Evolutionary conservation across 2,888 invertebrate genomes (phyloP).

Genomic region (Hydropsyche betteni): DNA sequence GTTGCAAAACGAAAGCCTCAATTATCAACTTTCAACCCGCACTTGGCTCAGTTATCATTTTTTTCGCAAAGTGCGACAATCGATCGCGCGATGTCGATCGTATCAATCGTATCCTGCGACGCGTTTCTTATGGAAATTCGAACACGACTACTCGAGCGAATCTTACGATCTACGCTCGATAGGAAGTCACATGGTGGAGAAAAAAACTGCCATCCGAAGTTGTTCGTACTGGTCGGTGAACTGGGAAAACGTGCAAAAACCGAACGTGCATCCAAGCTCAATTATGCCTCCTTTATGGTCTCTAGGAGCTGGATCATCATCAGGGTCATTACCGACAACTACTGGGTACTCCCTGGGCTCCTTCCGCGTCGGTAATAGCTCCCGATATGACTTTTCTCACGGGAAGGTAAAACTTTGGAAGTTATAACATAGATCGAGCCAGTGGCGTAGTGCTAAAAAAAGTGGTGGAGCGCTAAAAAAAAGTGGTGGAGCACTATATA

Average conservation of each 20-base stretch:
- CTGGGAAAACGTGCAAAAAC: constrained; percentile 10
- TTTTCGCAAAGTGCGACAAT: too few relatives aligned
- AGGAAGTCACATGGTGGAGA: neutral
- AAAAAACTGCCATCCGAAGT: neutral
- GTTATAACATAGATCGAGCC: too few relatives aligned
- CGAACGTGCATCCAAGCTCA: constrained; percentile 15
- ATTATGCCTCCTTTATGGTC: constrained; percentile 27
- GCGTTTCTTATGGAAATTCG: too few relatives aligned
- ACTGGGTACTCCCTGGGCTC: constrained; percentile 12
- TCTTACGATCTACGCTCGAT: constrained; percentile 19
- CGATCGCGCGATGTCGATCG: too few relatives aligned
- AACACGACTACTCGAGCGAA: neutral
- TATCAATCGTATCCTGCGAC: too few relatives aligned
- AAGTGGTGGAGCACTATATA: too few relatives aligned
- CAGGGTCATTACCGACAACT: constrained; percentile 20
- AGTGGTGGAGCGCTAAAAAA: too few relatives aligned
- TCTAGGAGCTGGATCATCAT: constrained; percentile 13
- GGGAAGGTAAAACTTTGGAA: neutral
- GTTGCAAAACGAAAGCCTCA: too few relatives aligned
- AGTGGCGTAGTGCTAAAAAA: too few relatives aligned
- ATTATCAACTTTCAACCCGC: too few relatives aligned
- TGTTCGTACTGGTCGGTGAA: neutral
- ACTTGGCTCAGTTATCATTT: too few relatives aligned
- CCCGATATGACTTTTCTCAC: constrained; percentile 4
- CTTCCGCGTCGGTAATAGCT: constrained; percentile 17